Conservation (phyloP, 2,113 vertebrate species). For the Pao palembangensis region DNA sequence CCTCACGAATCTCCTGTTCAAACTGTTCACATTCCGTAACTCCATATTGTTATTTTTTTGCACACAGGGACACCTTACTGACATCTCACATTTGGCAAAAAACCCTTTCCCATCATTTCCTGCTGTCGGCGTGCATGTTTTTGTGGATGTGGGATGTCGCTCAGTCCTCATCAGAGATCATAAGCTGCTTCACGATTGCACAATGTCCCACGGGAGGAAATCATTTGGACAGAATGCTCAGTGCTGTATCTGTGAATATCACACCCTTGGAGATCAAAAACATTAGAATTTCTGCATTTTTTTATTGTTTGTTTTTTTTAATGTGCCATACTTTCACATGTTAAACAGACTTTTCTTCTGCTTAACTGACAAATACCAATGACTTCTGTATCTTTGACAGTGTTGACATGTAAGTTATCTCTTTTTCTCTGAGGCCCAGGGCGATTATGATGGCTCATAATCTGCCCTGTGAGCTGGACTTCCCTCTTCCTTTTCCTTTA, state of each 20-base stretch:
- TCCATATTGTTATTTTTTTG: not conserved
- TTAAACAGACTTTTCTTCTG: not conserved
- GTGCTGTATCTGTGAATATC: slow-evolving; percentile 21
- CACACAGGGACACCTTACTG: slow-evolving; percentile 18
- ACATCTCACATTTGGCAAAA: slow-evolving; percentile 27
- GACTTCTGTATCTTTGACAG: slow-evolving; percentile 3
- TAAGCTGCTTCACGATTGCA: slow-evolving; percentile 32
- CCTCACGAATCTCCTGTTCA: not conserved
- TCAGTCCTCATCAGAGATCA: slow-evolving; percentile 53
- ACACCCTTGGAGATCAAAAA: slow-evolving; percentile 14
- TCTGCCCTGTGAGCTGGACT: slow-evolving; percentile 45
- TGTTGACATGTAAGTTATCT: slow-evolving; percentile 28
- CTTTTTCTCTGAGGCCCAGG: slow-evolving; percentile 29
- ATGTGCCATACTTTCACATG: not conserved
- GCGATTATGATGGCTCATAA: slow-evolving; percentile 35
- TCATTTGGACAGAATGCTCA: slow-evolving; percentile 33
- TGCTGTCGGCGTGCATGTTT: slow-evolving; percentile 45
- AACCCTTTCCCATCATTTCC: slow-evolving; percentile 62
- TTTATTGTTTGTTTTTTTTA: not conserved
- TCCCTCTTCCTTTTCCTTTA: slow-evolving; percentile 71
- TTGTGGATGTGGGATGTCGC: slow-evolving; percentile 59
- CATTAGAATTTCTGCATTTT: not conserved
- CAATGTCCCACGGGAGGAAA: slow-evolving; percentile 56
- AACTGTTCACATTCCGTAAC: not conserved
- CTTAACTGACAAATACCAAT: not conserved